Percentiles rank a stretch among this genome's conserved stretches.
phyloP scores from a whole-genome alignment of 2,888 invertebrate genomes.

The Acanthopleura granulata region DNA sequence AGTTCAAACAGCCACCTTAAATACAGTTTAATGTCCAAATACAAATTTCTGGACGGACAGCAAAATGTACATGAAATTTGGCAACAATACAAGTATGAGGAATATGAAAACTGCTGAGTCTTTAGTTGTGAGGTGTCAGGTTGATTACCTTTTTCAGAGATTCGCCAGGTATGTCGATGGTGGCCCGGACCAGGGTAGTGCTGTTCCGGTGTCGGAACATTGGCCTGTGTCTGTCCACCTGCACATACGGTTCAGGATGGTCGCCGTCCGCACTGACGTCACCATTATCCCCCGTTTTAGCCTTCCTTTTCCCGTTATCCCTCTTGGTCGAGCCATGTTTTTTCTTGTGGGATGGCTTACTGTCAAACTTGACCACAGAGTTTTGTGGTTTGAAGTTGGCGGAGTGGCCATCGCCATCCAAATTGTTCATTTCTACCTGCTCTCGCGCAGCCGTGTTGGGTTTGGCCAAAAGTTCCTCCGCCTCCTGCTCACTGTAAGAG shows the following conservation, averaged over 20 bases:
- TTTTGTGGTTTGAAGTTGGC: not conserved
- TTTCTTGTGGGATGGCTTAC: not conserved
- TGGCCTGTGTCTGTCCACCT: not conserved
- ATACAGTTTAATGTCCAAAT: too few species aligned
- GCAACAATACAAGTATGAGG: too few species aligned
- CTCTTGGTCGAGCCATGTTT: not conserved
- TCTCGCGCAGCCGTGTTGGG: not conserved
- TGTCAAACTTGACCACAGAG: conserved; percentile 12
- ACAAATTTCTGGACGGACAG: too few species aligned
- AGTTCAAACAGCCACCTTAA: too few species aligned
- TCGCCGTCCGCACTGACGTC: not conserved
- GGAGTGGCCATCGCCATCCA: conserved; percentile 7
- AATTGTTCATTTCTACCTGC: conserved; percentile 1
- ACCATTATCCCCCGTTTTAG: not conserved
- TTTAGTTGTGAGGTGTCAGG: too few species aligned
- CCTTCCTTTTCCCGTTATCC: not conserved
- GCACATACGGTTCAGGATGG: not conserved
- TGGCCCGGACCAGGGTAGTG: not conserved
- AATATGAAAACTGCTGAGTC: too few species aligned
- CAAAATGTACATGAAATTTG: too few species aligned
- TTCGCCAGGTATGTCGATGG: conserved; percentile 10
- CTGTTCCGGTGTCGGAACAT: conserved; percentile 9
- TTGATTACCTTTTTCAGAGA: conserved; percentile 4
- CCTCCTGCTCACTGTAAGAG: conserved; percentile 4
- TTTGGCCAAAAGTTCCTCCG: not conserved